Evolutionary conservation across 2,888 invertebrate species (phyloP).

Genomic region (Camponotus fellah): DNA sequence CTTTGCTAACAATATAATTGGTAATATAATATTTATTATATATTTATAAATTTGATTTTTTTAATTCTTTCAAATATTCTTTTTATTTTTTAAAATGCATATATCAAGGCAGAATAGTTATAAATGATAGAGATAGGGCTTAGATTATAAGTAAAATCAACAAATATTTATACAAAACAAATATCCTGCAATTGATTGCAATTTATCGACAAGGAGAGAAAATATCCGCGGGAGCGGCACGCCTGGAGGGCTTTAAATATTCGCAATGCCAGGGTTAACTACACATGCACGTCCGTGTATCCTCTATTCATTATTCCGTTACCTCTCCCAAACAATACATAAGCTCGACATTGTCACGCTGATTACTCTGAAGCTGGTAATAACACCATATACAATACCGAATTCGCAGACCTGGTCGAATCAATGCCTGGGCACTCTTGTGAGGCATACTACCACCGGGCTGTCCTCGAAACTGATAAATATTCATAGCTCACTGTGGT

Average conservation of each 20-base stretch:
- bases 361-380: slow-evolving; percentile 50
- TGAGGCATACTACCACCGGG: slow-evolving; percentile 38
- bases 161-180: slow-evolving; percentile 21
- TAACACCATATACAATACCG: slow-evolving; percentile 53
- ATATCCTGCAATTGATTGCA: neutral
- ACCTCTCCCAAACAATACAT: slow-evolving; percentile 46
- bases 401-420: slow-evolving; percentile 55
- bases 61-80: neutral
- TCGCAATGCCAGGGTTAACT: slow-evolving; percentile 28
- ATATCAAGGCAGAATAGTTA: neutral
- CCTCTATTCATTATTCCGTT: slow-evolving; percentile 59
- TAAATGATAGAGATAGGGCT: neutral
- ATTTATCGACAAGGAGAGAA: neutral
- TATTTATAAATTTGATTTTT: neutral
- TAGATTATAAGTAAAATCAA: neutral
- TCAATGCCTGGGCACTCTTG: slow-evolving; percentile 44
- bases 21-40: neutral
- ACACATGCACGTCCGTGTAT: neutral
- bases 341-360: slow-evolving; percentile 58
- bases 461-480: slow-evolving; percentile 63
- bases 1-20: neutral
- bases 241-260: slow-evolving; percentile 21
- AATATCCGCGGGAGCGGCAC: slow-evolving; percentile 2
- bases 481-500: slow-evolving; percentile 66
- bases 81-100: neutral